Conservation (phyloP, 2,888 invertebrate genomes). For the Diarsia dahlii region DNA sequence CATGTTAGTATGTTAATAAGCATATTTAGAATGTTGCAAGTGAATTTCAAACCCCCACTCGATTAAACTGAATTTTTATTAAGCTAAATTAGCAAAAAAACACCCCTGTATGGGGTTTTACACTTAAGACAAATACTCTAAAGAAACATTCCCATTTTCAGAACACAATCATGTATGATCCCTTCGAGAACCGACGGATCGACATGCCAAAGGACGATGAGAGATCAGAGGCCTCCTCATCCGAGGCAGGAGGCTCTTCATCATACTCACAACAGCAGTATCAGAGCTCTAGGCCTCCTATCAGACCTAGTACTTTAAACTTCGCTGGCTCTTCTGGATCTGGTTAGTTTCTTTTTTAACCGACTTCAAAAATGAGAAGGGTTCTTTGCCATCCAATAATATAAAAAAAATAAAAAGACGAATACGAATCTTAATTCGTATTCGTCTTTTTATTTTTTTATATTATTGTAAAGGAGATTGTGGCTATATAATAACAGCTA, state of each 20-base stretch:
- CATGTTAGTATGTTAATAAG: no score
- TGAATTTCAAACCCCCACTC: no score
- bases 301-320: slow-evolving; percentile 31
- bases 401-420: no score
- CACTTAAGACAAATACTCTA: not conserved
- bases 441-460: no score
- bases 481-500: no score
- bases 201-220: slow-evolving; percentile 66
- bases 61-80: no score
- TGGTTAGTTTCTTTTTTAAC: slow-evolving; percentile 35
- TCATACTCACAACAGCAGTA: slow-evolving; percentile 22
- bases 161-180: slow-evolving; percentile 86
- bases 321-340: slow-evolving; percentile 19
- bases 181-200: slow-evolving; percentile 82
- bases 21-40: no score
- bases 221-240: slow-evolving; percentile 31
- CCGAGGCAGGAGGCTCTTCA: slow-evolving; percentile 30
- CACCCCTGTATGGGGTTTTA: not conserved
- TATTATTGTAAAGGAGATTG: no score
- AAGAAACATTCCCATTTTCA: slow-evolving; percentile 48
- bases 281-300: not conserved
- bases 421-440: no score
- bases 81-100: not conserved
- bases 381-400: no score
- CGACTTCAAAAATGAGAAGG: no score